These are phyloP conservation scores for Vimba vimba DNA, from an alignment of 2,113 vertebrate species.

Conservation along the genomic window DNA sequence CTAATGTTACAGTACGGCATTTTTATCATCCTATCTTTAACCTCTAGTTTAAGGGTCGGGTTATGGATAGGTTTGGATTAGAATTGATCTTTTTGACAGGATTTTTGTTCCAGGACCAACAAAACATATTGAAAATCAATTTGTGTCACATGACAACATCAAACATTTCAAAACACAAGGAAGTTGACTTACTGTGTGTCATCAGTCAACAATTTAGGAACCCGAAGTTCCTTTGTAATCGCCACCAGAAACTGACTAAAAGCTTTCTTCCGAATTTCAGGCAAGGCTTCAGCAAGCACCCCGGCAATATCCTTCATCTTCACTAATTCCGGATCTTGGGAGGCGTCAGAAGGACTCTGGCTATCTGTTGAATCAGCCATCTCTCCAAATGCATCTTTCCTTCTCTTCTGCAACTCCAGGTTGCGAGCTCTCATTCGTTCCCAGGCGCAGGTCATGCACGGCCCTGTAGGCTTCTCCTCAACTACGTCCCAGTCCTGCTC, in stretches of 20 bases:
- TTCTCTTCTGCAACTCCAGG: conserved; percentile 54
- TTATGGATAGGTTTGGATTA: too few relatives aligned
- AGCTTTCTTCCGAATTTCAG: conserved; percentile 50
- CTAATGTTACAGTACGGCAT: neutral
- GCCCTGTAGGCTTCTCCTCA: conserved; percentile 37
- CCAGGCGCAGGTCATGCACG: conserved; percentile 62
- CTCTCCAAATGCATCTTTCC: conserved; percentile 7
- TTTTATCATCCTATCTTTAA: neutral
- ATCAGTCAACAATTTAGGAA: conserved; percentile 21
- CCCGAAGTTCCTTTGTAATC: conserved; percentile 37
- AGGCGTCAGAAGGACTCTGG: neutral
- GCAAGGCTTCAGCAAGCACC: conserved; percentile 41
- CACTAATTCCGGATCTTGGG: conserved; percentile 28
- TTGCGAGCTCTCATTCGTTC: conserved; percentile 56
- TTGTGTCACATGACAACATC: neutral
- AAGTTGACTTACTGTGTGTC: conserved; percentile 48
- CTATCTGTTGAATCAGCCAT: neutral
- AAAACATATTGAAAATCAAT: neutral
- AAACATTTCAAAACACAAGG: neutral
- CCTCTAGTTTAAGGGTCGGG: neutral
- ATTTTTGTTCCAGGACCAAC: neutral
- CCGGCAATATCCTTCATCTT: conserved; percentile 33
- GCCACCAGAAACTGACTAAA: conserved; percentile 57
- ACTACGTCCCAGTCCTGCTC: conserved; percentile 51
- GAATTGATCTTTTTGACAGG: too few relatives aligned